Evolutionary conservation across 2,888 invertebrate species (phyloP), one percentile per base, ranked within the genome.

Genomic region (Rhorus exstirpatorius): DNA sequence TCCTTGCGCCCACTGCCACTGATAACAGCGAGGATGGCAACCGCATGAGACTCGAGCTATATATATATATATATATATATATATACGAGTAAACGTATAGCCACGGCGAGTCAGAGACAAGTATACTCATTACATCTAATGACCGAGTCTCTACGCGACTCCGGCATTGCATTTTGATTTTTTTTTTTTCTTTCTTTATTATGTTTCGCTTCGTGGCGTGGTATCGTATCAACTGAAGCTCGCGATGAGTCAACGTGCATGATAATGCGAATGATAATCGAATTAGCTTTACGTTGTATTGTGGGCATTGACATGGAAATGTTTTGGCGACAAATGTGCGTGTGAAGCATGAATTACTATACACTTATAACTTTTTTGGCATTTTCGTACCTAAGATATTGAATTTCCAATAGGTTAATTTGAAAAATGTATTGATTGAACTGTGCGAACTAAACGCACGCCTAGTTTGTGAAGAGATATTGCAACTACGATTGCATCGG

Each of bases 91-190:
- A 63, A 26, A 19, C 4, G 49, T 19, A 51, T 38, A 70, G 51
- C 17, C 61, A 12, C 38, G 51, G 3, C 61, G 51, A 63, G 49
- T 35, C 55, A 17, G n/a, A 3, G 19, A n/a, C 46, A 41, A 74
- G 74, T 55, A 65, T 55, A 65, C 46, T 65, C 44, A 75, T 75
- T 65, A 65, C 6, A 14, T 44, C 8, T 65, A 65, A 55, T 55
- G 21, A 41, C 41, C 19, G 14, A 44, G 44, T 12, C 14, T 44
- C 41, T 55, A 4, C 51, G 17, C 26, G 31, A 31, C 17, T 21
- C 8, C 14, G 8, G 21, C 17, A 58, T 14, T 31, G 35, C n/a
- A 14, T 14, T 58, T 12, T 53, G 12, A 26, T 53, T 53, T 53
- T 8, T 17, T 26, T 3, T 4, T 7, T 12, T 51, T 51, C 4